Percentiles rank a stretch among this genome's conserved stretches.
phyloP scores from a whole-genome alignment of 2,888 invertebrate genomes.

The Myopa tessellatipennis region DNA sequence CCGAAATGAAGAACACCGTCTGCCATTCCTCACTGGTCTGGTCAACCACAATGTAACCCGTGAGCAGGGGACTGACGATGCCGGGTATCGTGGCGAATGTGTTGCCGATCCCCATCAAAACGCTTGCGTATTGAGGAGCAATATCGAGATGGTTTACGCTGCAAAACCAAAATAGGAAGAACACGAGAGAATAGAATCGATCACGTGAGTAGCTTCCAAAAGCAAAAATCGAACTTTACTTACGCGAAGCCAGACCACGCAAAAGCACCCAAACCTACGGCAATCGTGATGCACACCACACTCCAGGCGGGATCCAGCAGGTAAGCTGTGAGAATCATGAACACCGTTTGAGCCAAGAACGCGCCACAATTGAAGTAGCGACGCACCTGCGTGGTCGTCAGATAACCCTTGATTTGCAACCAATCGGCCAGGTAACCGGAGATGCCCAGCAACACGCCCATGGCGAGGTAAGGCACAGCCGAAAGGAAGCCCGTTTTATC shows the following conservation, averaged over 20 bases:
- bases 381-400: constrained; percentile 81
- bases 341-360: constrained; percentile 82
- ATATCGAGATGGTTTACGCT: constrained; percentile 89
- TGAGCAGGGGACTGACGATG: constrained; percentile 87
- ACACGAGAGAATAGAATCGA: too few relatives aligned
- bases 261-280: constrained; percentile 91
- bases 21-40: constrained; percentile 85
- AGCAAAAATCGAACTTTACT: constrained; percentile 48
- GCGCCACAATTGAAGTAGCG: constrained; percentile 81
- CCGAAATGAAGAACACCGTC: constrained; percentile 86
- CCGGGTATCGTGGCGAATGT: constrained; percentile 92
- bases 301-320: constrained; percentile 76
- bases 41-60: constrained; percentile 80
- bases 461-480: constrained; percentile 88
- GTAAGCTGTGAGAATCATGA: constrained; percentile 87
- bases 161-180: constrained; percentile 48
- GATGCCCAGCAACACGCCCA: constrained; percentile 83
- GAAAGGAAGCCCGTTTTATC: constrained; percentile 85
- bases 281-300: constrained; percentile 85
- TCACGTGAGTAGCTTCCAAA: background rate
- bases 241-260: constrained; percentile 93
- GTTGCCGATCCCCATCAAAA: constrained; percentile 92
- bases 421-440: constrained; percentile 88
- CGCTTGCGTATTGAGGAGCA: constrained; percentile 90
- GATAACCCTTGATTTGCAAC: constrained; percentile 73